phyloP scores from a whole-genome alignment of 1,140 invertebrate species.

The Augochlora pura region DNA sequence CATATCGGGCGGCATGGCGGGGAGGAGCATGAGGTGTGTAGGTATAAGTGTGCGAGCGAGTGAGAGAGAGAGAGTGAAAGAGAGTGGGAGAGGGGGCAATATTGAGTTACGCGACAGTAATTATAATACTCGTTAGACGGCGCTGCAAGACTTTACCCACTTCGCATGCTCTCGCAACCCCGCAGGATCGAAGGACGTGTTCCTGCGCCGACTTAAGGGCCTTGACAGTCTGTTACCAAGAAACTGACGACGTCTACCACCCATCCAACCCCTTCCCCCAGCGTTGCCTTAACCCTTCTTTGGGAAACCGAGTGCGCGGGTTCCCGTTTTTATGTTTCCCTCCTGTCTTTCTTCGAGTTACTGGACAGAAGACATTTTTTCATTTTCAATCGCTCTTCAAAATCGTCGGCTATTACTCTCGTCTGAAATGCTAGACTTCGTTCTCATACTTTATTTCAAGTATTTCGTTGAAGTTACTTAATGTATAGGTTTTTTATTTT shows the following conservation, averaged over 20 bases:
- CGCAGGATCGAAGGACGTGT: slow-evolving; percentile 58
- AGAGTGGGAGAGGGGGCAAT: slow-evolving; percentile 63
- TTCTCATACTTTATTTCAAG: too few species aligned
- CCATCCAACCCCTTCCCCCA: neutral
- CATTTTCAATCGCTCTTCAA: too few species aligned
- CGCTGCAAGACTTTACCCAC: slow-evolving; percentile 64
- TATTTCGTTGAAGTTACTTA: too few species aligned
- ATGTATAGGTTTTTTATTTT: too few species aligned
- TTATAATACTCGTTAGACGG: slow-evolving; percentile 80
- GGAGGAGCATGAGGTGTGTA: too few species aligned
- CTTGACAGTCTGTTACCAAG: slow-evolving; percentile 45
- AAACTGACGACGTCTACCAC: slow-evolving; percentile 15
- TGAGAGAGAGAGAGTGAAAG: too few species aligned
- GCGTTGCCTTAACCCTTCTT: neutral
- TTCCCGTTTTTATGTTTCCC: neutral
- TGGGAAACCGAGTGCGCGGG: neutral
- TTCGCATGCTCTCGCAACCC: slow-evolving; percentile 53
- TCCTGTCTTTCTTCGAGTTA: too few species aligned
- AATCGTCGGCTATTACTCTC: too few species aligned
- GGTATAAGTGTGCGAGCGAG: too few species aligned
- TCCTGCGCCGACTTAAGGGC: slow-evolving; percentile 38
- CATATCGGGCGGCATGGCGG: slow-evolving; percentile 63
- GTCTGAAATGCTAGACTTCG: too few species aligned
- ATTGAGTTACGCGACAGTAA: slow-evolving; percentile 78
- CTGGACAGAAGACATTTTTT: too few species aligned